Evolutionary conservation across 2,797 vertebrate genomes (phyloP).

Genomic region (Salarias fasciatus): DNA sequence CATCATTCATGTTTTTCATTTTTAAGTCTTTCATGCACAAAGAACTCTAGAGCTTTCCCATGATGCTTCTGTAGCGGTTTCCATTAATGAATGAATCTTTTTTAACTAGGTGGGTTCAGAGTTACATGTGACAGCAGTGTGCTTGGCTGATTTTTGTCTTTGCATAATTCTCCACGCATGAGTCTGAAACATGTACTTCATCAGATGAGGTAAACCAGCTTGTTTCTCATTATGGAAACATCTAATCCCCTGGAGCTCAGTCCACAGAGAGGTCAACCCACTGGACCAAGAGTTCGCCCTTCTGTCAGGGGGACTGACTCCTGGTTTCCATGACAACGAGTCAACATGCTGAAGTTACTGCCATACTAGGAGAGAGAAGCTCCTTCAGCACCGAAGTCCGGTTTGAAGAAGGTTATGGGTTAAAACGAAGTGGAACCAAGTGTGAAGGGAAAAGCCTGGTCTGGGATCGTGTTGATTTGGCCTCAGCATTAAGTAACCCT

Average conservation of each 20-base stretch:
- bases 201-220: too few relatives aligned
- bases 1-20: too few relatives aligned
- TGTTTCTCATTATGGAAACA: constrained; percentile 51
- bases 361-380: constrained; percentile 72
- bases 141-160: neutral
- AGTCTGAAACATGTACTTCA: neutral
- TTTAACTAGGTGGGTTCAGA: neutral
- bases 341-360: constrained; percentile 42
- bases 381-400: constrained; percentile 34
- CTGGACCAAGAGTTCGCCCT: constrained; percentile 40
- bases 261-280: constrained; percentile 37
- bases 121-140: neutral
- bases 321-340: constrained; percentile 57
- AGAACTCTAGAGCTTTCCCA: neutral
- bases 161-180: neutral
- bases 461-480: constrained; percentile 19
- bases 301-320: constrained; percentile 50
- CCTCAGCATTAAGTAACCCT: constrained; percentile 4
- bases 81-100: neutral
- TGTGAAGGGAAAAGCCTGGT: constrained; percentile 51
- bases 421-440: constrained; percentile 66
- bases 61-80: neutral
- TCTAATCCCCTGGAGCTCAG: constrained; percentile 51
- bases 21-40: too few relatives aligned
- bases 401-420: constrained; percentile 40